Evolutionary conservation across 2,888 invertebrate genomes (phyloP).

Genomic region (Lasius fuliginosus): DNA sequence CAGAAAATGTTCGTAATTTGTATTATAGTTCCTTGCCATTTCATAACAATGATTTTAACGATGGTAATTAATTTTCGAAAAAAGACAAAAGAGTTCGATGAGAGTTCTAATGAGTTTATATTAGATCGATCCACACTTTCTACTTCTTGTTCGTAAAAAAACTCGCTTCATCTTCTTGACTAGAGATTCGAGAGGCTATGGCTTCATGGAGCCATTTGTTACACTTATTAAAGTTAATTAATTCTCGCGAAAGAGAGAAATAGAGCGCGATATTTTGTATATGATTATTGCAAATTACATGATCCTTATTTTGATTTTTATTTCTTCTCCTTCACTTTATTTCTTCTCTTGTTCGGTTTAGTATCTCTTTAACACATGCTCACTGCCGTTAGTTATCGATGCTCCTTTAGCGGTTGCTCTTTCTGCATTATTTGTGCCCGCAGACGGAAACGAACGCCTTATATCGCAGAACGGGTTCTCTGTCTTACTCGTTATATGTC

Average conservation of each 20-base stretch:
- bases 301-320: background rate
- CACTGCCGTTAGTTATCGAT: slow-evolving; percentile 19
- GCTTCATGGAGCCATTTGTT: background rate
- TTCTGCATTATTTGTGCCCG: background rate
- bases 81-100: background rate
- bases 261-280: background rate
- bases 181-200: background rate
- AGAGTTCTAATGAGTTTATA: background rate
- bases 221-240: slow-evolving; percentile 31
- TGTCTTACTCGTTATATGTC: slow-evolving; percentile 2
- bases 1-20: background rate
- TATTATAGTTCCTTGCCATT: background rate
- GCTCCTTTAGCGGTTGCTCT: background rate
- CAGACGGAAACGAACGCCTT: background rate
- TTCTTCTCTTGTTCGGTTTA: background rate
- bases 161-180: background rate
- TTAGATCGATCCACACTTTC: slow-evolving; percentile 10
- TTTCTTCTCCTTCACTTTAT: background rate
- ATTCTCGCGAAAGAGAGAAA: background rate
- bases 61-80: background rate
- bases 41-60: background rate
- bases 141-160: slow-evolving; percentile 12
- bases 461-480: slow-evolving; percentile 18
- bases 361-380: slow-evolving; percentile 12
- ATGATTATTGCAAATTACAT: background rate